phyloP scores from a whole-genome alignment of 2,113 vertebrate genomes.

The Eira barbara region DNA sequence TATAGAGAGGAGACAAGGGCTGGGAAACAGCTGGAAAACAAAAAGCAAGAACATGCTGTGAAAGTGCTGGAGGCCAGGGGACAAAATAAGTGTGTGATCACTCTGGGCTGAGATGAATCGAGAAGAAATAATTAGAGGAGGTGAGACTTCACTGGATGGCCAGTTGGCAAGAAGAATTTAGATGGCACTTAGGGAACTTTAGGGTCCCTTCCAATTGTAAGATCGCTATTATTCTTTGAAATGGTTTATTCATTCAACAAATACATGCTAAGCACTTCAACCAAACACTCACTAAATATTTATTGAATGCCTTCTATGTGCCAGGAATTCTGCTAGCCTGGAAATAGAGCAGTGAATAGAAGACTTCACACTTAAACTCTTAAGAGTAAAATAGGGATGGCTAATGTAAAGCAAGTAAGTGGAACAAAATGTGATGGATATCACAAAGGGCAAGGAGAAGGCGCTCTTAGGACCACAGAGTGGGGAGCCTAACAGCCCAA shows the following conservation, averaged over 20 bases:
- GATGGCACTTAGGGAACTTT: neutral
- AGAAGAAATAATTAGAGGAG: neutral
- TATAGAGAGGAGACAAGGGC: constrained; percentile 13
- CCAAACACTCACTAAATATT: neutral
- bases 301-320: neutral
- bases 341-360: neutral
- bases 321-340: neutral
- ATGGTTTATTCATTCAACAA: neutral
- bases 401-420: neutral
- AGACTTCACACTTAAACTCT: neutral
- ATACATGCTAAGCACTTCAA: neutral
- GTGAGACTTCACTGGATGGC: neutral
- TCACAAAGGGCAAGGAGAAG: neutral
- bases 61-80: neutral
- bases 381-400: neutral
- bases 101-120: neutral
- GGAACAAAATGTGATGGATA: neutral
- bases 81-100: neutral
- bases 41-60: constrained; percentile 19
- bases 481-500: neutral
- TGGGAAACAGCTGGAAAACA: constrained; percentile 38
- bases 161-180: neutral
- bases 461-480: neutral
- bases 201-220: neutral
- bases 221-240: neutral